Evolutionary conservation across 2,113 vertebrate species (phyloP), one percentile per base, ranked within the genome.

Genomic region (Callipepla californica): DNA sequence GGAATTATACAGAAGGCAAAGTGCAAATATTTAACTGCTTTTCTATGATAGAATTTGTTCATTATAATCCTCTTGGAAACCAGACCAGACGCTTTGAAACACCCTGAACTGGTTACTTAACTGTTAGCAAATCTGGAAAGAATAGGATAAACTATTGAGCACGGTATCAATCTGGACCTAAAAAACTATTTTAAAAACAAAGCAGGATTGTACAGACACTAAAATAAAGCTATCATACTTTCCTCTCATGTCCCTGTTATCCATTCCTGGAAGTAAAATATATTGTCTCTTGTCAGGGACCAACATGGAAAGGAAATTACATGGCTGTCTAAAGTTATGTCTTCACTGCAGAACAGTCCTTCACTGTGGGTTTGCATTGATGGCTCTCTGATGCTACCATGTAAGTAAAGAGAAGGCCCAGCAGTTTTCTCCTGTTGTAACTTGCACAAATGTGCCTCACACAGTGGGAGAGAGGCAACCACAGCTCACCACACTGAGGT

Each of bases 301-400:
- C 89, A 89, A 89, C 91, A 66, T 47, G 87, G 94, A 92, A 96
- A 91, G 95, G 91, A 93, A 92, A 95, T 96, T 95, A 95, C 78
- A 59, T 48, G 89, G 94, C 94, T 96, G 92, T 96, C 94, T 91
- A 69, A 93, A 95, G 91, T 93, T 95, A 96, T 74, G 87, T 94
- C 95, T 95, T 91, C 92, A 92, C 74, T 93, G 94, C 90, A 87
- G 73, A 92, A 72, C 53, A 80, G 92, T 40, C 82, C 77, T 90
- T 96, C 81, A 77, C 73, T 14, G 55, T 30, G 21, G 85, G 87
- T 96, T 94, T 96, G 91, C 95, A 92, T 74, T 89, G 92, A 91
- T 82, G 84, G 55, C 80, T 91, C 61, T 74, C 59, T 62, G 63
- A 74, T 80, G 78, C 36, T 85, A 77, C 67, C 80, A 40, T 3